Base-by-base conservation (phyloP, 2,888 invertebrate genomes). In the Villa cingulata region DNA sequence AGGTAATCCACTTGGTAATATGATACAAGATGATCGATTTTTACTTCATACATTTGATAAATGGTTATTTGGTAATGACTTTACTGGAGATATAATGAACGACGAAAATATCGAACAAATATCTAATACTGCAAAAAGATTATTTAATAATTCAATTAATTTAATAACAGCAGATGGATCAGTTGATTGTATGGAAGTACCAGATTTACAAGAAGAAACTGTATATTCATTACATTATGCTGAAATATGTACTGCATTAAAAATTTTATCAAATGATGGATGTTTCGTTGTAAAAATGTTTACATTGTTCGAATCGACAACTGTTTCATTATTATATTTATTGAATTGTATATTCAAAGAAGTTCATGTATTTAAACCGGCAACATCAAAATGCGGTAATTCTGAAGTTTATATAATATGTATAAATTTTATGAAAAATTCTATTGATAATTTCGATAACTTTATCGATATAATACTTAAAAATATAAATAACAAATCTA, bases 151-250 rank as follows among this genome's bases (percentile, higher is more conserved):
- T 36, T 59, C 83, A 75, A 75, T 80, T 3, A 61, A 77, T 51
- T 63, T 86, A 16, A 80, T 95, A 32, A 95, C 95, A 6, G 92
- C 92, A 1, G 96, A 96, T 73, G 96, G 96, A 1, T 92, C 94
- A 57, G 79, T 94, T 29, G 86, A 94, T 64, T 96, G 95, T 61
- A 78, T 83, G 53, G 76, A 78, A 46, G 75, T 80, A 58, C 95
- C 95, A 1, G 88, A 81, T 36, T 85, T 86, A 55, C 96, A 96
- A 65, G 96, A 96, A 62, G 73, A 70, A 48, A 71, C 77, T 1
- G 89, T 94, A 0, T 77, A 82, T 9, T 76, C 78, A 4, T 72
- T 96, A 12, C 86, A 90, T 59, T 84, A 81, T 60, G 86, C 88
- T 62, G 95, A 96, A 73, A 76, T 81, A 7, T 69, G 87, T 3